A percentile compares a stretch with the other conserved stretches of the same genome.
Evolutionary conservation across 2,113 vertebrate species (phyloP).

Genomic region (Microtus richardsoni): DNA sequence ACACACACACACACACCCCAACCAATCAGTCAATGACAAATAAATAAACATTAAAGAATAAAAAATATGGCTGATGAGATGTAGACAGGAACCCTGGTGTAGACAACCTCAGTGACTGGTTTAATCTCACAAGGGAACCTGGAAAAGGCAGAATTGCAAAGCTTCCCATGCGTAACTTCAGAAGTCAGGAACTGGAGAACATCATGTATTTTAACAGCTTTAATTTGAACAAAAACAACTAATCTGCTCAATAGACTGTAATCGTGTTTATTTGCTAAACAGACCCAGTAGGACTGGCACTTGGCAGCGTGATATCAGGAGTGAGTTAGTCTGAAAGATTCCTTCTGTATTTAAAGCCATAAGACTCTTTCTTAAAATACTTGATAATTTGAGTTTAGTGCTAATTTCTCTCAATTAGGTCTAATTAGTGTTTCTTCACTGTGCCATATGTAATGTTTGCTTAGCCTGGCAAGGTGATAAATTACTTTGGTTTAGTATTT

Average conservation of each 20-base stretch:
- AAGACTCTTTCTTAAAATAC: constrained; percentile 34
- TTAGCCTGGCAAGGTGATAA: constrained; percentile 59
- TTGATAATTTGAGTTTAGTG: constrained; percentile 54
- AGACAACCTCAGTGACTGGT: accelerated
- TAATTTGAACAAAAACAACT: constrained; percentile 21
- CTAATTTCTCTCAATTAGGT: constrained; percentile 63
- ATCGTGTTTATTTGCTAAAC: constrained; percentile 32
- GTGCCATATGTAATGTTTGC: constrained; percentile 46
- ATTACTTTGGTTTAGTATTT: constrained; percentile 60
- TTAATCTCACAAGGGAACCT: not conserved
- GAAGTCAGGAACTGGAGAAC: not conserved
- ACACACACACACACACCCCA: not conserved
- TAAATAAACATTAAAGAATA: not conserved
- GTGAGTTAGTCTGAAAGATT: not conserved
- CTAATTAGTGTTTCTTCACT: constrained; percentile 64
- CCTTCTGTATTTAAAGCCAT: constrained; percentile 26
- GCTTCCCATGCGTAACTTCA: not conserved
- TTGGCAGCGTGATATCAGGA: not conserved
- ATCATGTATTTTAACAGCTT: not conserved
- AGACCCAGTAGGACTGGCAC: not conserved
- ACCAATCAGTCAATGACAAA: not conserved
- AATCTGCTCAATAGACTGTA: not conserved
- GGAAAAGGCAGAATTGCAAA: not conserved
- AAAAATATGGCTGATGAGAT: not conserved
- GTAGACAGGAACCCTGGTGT: not conserved